These are phyloP conservation scores for Myiozetetes cayanensis DNA, from an alignment of 2,113 vertebrate genomes.

Conservation along the genomic window DNA sequence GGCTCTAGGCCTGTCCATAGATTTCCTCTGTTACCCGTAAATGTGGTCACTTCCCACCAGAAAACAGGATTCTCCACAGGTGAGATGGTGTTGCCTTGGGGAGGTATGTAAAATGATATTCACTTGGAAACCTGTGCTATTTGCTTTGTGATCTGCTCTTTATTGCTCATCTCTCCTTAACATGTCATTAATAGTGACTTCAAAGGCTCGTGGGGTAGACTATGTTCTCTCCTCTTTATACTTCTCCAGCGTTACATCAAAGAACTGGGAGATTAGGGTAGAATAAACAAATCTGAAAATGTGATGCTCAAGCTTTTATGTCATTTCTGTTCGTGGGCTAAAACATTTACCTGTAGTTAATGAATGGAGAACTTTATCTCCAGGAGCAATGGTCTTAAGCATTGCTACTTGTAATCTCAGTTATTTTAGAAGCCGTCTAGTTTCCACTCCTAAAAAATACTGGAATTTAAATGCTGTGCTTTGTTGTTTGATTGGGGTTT, in stretches of 20 bases:
- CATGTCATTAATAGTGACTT: background rate
- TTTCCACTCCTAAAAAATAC: background rate
- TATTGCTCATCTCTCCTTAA: background rate
- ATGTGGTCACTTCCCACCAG: background rate
- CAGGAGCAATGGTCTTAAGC: background rate
- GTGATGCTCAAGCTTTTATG: background rate
- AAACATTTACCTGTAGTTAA: background rate
- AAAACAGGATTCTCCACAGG: background rate
- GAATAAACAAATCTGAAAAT: background rate
- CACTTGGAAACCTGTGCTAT: background rate
- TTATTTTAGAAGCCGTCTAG: background rate
- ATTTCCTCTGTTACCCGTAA: background rate
- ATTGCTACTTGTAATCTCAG: background rate
- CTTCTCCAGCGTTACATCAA: background rate
- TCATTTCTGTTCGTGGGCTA: background rate
- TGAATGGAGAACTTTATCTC: background rate
- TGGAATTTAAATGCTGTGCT: background rate
- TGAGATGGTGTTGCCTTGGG: background rate
- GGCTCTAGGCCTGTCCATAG: background rate
- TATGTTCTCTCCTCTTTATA: background rate
- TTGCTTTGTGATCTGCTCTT: background rate
- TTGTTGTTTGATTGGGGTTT: background rate
- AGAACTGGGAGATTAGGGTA: background rate
- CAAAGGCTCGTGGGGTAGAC: fast-evolving
- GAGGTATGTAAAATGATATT: fast-evolving